These are phyloP conservation scores for Ceyx margarethae DNA, from an alignment of 2,113 vertebrate species.

Conservation along the genomic window DNA sequence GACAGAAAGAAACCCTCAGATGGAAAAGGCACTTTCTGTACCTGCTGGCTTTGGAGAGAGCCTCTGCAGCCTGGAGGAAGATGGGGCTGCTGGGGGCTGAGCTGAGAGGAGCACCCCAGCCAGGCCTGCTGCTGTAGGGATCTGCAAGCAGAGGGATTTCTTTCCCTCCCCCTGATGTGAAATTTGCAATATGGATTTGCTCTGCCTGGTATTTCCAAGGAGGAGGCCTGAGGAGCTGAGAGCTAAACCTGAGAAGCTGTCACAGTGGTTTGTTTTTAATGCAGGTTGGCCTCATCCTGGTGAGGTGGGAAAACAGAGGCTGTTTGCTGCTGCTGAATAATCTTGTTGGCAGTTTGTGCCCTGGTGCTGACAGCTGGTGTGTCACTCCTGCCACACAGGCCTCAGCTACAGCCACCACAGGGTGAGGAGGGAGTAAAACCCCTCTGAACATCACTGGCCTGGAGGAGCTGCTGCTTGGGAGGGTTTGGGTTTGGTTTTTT, in stretches of 20 bases:
- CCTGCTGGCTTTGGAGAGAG: neutral
- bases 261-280: neutral
- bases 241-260: neutral
- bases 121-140: neutral
- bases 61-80: neutral
- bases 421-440: neutral
- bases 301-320: neutral
- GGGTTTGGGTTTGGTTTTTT: neutral
- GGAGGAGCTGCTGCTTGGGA: neutral
- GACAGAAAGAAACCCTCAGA: constrained; percentile 34
- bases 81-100: neutral
- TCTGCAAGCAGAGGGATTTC: neutral
- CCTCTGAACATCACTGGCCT: accelerated
- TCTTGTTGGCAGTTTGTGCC: constrained; percentile 43
- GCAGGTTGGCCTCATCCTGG: neutral
- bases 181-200: neutral
- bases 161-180: neutral
- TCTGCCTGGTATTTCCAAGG: neutral
- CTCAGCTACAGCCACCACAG: neutral
- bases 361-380: neutral
- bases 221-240: neutral
- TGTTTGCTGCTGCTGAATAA: constrained; percentile 47
- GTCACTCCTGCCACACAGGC: neutral
- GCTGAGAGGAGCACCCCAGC: neutral
- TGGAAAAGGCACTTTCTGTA: neutral